phyloP scores from a whole-genome alignment of 2,888 invertebrate genomes.

The Dendrolimus houi region DNA sequence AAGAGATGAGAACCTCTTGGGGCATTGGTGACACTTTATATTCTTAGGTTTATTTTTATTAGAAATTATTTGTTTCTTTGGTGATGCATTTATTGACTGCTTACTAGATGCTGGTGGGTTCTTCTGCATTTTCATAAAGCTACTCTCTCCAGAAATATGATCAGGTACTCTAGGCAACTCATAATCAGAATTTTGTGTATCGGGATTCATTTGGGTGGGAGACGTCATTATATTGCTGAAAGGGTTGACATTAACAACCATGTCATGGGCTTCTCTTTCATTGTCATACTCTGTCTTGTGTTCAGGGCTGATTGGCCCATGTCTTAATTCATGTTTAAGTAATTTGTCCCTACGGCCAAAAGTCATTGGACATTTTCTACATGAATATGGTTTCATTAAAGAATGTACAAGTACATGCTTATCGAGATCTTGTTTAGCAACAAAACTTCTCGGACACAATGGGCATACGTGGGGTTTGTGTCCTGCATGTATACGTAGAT shows the following conservation, averaged over 20 bases:
- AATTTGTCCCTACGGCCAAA: slow-evolving; percentile 83
- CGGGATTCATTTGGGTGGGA: slow-evolving; percentile 40
- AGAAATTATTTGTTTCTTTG: slow-evolving; percentile 39
- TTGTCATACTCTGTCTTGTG: slow-evolving; percentile 38
- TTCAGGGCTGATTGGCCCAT: slow-evolving; percentile 58
- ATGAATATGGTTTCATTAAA: slow-evolving; percentile 80
- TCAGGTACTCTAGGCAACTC: slow-evolving; percentile 70
- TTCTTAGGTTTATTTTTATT: slow-evolving; percentile 66
- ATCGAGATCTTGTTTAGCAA: slow-evolving; percentile 80
- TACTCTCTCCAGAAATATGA: slow-evolving; percentile 67
- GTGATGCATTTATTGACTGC: slow-evolving; percentile 39
- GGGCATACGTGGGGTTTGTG: slow-evolving; percentile 84
- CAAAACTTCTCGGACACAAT: slow-evolving; percentile 83
- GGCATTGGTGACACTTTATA: slow-evolving; percentile 71
- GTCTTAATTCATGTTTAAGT: slow-evolving; percentile 79
- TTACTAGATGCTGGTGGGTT: slow-evolving; percentile 40
- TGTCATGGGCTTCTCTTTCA: slow-evolving; percentile 62
- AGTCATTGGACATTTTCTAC: slow-evolving; percentile 79
- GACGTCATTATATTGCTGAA: slow-evolving; percentile 69
- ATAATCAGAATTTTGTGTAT: slow-evolving; percentile 43
- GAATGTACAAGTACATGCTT: slow-evolving; percentile 81
- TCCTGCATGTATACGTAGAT: slow-evolving; percentile 83
- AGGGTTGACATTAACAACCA: slow-evolving; percentile 79
- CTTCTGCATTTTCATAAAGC: slow-evolving; percentile 57
- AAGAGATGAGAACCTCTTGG: slow-evolving; percentile 66